Conservation (phyloP, 2,888 invertebrate species). For the Ischnus inquisitorius region DNA sequence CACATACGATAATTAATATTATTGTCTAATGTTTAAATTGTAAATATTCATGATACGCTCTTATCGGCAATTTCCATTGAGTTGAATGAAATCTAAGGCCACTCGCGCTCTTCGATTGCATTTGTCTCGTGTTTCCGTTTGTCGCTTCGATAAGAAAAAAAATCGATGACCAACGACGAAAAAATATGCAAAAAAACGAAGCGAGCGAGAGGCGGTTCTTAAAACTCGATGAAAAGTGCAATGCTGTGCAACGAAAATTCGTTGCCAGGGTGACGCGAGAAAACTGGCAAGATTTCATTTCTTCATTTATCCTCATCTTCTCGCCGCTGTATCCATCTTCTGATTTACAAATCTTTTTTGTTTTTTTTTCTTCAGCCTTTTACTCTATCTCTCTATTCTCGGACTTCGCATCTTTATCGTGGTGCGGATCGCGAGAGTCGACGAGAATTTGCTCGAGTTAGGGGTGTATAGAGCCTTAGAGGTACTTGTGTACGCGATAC, state of each 20-base stretch:
- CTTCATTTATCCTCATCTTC: constrained; percentile 25
- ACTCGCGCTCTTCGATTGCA: constrained; percentile 38
- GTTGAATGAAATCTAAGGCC: constrained; percentile 75
- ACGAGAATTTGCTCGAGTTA: constrained; percentile 34
- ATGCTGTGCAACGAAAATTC: constrained; percentile 68
- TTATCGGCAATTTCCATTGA: constrained; percentile 83
- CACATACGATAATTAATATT: constrained; percentile 37
- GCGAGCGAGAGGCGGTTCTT: constrained; percentile 75
- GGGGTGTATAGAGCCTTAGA: not conserved
- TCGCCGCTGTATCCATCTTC: constrained; percentile 31
- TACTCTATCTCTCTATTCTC: constrained; percentile 17
- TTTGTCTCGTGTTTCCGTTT: not conserved
- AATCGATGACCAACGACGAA: not conserved
- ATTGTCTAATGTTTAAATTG: constrained; percentile 61
- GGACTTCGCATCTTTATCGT: constrained; percentile 16
- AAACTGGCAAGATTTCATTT: constrained; percentile 64
- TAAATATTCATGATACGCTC: constrained; percentile 49
- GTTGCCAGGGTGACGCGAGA: constrained; percentile 68
- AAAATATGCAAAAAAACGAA: not conserved
- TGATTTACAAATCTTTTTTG: constrained; percentile 25
- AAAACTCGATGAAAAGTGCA: constrained; percentile 84
- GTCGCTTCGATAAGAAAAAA: too few species aligned
- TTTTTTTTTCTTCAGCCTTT: constrained; percentile 10
- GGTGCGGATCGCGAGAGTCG: constrained; percentile 20
- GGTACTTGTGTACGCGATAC: not conserved